Evolutionary conservation across 2,797 vertebrate genomes (phyloP), one percentile per base, ranked within the genome.

Genomic region (Streptopelia turtur): DNA sequence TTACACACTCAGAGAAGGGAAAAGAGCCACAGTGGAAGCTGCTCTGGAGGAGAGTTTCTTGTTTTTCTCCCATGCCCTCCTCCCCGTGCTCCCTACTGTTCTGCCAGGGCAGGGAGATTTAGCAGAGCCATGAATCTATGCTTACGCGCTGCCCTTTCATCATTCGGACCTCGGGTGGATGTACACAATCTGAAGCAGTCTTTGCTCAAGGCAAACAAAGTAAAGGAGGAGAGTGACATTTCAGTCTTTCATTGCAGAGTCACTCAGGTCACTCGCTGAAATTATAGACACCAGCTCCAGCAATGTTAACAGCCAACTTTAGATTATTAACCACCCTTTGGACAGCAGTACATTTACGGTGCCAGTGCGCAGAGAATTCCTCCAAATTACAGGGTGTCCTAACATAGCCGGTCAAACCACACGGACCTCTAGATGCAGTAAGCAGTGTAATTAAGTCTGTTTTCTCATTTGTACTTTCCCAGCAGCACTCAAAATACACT

Each of bases 181-280:
- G 93, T 95, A 94, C 95, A 96, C 92, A 95, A 95, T 95, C 94
- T 95, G 90, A 93, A 97, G 95, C 94, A 97, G 84, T 80, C 94
- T 97, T 97, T 96, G 95, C 96, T 97, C 93, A 97, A 97, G 96
- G 95, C 96, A 86, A 95, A 97, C 94, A 91, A 96, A 93, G 95
- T 95, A 91, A 95, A 96, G 87, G 87, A 95, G 88, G 87, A 96
- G 89, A 97, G 77, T 97, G 97, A 95, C 95, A 97, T 97, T 97
- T 97, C 95, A 95, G 95, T 95, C 96, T 93, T 96, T 96, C 93
- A 96, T 89, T 97, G 93, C 77, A 45, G 95, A 96, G 94, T 94
- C 94, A 94, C 92, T 94, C 79, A 72, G 97, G 97, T 97, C 96
- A 94, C 87, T 95, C 33, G 6, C 76, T 95, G 87, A 96, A 97